Evolutionary conservation across 2,113 vertebrate species (phyloP), one percentile per base, ranked within the genome.

Genomic region (Mionectes macconnelli): DNA sequence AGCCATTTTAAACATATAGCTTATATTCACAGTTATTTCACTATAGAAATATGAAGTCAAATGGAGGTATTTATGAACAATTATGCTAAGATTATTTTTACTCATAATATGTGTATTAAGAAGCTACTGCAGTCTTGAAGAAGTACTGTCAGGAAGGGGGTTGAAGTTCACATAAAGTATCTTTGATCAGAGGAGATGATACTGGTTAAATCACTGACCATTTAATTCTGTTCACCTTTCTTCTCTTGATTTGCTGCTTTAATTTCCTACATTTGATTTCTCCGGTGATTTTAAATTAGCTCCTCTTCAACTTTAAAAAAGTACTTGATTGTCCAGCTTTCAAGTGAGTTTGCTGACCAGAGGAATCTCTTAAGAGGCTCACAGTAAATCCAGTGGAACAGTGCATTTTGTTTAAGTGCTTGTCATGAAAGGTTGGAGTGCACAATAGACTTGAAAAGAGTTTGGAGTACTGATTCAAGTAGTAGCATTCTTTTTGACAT

Each of bases 401-500:
- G n/a, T 62, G 37, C 64, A 57, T 92, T 97, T 88, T 93, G 45
- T 88, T 90, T 87, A 97, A 89, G 82, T 78, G 56, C 60, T 63
- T 91, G 73, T 95, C 3, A 3, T 91, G 81, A 69, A 85, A 87
- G 45, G 47, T 39, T 90, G 93, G 50, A 95, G 44, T 73, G 55
- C 53, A 79, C 25, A 88, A 83, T 53, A 77, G 90, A 76, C 83
- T 92, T 96, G 68, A 96, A 81, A 91, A 84, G 40, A 84, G 47
- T 47, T 88, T 81, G 53, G 93, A 87, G 90, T 88, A 81, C 47
- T 60, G 70, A 83, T 79, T 87, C 70, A 94, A 87, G 59, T 77
- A 84, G 47, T 50, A 91, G 84, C 68, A 37, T 90, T 93, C 87
- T 94, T 97, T 96, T 92, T 90, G 44, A 86, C 70, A 78, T 83